Evolutionary conservation across 2,888 invertebrate genomes (phyloP).

Genomic region (Aleiodes leptofemur): DNA sequence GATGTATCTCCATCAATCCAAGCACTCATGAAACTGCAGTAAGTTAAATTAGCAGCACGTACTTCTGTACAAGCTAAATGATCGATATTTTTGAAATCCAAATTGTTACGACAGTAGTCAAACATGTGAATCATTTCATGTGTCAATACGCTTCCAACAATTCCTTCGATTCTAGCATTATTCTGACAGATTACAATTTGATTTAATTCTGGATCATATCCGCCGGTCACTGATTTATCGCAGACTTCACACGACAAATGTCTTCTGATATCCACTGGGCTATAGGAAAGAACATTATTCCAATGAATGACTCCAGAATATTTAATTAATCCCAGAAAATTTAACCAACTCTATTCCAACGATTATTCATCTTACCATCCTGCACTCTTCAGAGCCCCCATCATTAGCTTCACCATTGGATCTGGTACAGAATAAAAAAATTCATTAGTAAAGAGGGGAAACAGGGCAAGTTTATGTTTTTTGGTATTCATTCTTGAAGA

Average conservation of each 20-base stretch:
- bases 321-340: not conserved
- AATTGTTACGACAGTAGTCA: conserved; percentile 91
- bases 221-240: conserved; percentile 88
- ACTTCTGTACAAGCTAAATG: conserved; percentile 98
- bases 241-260: conserved; percentile 96
- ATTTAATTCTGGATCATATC: conserved; percentile 90
- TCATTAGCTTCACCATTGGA: conserved; percentile 89
- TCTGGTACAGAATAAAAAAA: conserved; percentile 74
- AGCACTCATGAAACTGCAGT: conserved; percentile 92
- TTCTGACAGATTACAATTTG: conserved; percentile 97
- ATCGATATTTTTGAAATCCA: conserved; percentile 92
- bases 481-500: conserved; percentile 21
- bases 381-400: conserved; percentile 87
- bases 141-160: conserved; percentile 87
- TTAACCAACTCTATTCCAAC: conserved; percentile 38
- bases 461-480: no score
- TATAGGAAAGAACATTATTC: conserved; percentile 66
- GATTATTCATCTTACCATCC: conserved; percentile 81
- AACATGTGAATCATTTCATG: conserved; percentile 99
- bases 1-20: conserved; percentile 87
- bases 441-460: conserved; percentile 24
- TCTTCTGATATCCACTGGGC: conserved; percentile 88
- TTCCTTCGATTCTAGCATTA: conserved; percentile 81
- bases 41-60: conserved; percentile 94
- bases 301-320: not conserved